A percentile compares a stretch with the other conserved stretches of the same genome.
Evolutionary conservation across 2,888 invertebrate species (phyloP).

Genomic region (Aradus depressus): DNA sequence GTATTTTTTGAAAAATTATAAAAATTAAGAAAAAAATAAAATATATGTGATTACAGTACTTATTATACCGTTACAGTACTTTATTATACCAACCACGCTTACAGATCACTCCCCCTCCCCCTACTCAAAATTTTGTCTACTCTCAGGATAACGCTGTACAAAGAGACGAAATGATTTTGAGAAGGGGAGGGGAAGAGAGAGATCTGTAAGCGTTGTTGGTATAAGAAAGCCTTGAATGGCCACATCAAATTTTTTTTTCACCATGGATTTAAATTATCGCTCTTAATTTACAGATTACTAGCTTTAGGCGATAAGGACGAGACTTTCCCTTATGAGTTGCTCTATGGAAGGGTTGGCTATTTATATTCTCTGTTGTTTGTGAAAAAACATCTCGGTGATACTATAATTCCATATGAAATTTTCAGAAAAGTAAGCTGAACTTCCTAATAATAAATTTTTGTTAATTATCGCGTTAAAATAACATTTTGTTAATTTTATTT

Average conservation of each 20-base stretch:
- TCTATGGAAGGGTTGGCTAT: constrained; percentile 78
- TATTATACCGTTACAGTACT: too few relatives aligned
- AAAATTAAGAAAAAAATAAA: too few relatives aligned
- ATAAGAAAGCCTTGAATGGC: too few relatives aligned
- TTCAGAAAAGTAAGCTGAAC: constrained; percentile 10
- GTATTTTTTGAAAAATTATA: too few relatives aligned
- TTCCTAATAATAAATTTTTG: background rate
- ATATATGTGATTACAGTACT: too few relatives aligned
- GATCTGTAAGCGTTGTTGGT: too few relatives aligned
- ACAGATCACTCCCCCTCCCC: too few relatives aligned
- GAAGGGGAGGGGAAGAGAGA: too few relatives aligned
- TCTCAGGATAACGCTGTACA: too few relatives aligned
- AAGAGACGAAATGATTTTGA: too few relatives aligned
- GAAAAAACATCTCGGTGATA: constrained; percentile 46
- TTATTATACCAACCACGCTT: too few relatives aligned
- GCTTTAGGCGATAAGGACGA: background rate
- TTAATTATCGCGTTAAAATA: background rate
- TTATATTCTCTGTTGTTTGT: constrained; percentile 66
- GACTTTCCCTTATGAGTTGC: constrained; percentile 57
- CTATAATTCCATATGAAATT: constrained; percentile 6
- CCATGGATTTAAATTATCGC: background rate
- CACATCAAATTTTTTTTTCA: background rate
- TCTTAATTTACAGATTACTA: background rate
- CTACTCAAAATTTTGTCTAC: too few relatives aligned
- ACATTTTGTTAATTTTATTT: background rate